phyloP scores from a whole-genome alignment of 1,140 invertebrate genomes.

The Drosophila subobscura region DNA sequence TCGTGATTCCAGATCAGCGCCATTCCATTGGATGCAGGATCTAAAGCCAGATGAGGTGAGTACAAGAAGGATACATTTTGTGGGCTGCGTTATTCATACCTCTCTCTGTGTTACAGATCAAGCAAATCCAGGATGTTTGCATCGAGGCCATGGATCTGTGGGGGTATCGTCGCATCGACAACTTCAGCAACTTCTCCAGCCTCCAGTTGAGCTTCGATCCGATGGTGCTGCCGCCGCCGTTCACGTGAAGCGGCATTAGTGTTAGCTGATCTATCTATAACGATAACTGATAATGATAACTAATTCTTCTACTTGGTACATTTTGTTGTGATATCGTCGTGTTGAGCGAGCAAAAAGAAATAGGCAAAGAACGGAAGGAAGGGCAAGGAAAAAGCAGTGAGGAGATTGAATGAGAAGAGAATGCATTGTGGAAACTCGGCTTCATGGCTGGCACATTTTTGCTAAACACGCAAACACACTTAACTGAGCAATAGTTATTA shows the following conservation, averaged over 20 bases:
- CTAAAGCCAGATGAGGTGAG: conserved; percentile 88
- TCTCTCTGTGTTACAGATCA: conserved; percentile 53
- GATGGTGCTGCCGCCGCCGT: conserved; percentile 77
- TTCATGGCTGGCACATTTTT: conserved; percentile 64
- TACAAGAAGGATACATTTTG: neutral
- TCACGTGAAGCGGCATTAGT: conserved; percentile 68
- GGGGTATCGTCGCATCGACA: conserved; percentile 88
- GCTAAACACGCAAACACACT: conserved; percentile 72
- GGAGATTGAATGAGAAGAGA: conserved; percentile 6
- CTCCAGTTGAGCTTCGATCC: conserved; percentile 77
- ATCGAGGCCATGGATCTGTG: conserved; percentile 90
- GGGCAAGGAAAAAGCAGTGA: too few species aligned
- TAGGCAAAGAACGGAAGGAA: conserved; percentile 4
- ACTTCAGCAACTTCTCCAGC: conserved; percentile 83
- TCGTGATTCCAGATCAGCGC: conserved; percentile 91
- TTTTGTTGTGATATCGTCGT: conserved; percentile 82
- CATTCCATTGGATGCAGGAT: conserved; percentile 93
- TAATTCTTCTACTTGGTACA: conserved; percentile 81
- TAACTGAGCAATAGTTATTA: conserved; percentile 77
- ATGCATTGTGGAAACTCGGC: conserved; percentile 54
- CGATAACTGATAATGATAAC: conserved; percentile 69
- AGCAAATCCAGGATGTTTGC: conserved; percentile 87
- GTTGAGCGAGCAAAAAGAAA: conserved; percentile 72
- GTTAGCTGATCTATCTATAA: conserved; percentile 23
- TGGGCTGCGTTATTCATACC: neutral